Conservation (phyloP, 53 echinoderm and acorn worm species). For the Paracentrotus lividus region DNA sequence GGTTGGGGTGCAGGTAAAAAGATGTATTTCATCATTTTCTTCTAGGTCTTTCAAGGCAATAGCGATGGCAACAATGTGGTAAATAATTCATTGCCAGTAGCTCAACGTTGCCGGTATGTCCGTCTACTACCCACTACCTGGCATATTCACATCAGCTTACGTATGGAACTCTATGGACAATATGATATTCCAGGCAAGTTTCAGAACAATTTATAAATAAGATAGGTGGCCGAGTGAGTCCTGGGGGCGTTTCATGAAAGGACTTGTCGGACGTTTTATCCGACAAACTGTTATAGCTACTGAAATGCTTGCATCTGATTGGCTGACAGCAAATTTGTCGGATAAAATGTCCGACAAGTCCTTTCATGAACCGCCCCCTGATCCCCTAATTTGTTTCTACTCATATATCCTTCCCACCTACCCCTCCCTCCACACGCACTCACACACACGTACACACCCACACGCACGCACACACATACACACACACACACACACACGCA, state of each 20-base stretch:
- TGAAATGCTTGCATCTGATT: no score
- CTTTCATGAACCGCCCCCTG: no score
- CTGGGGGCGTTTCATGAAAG: no score
- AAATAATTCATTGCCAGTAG: background rate
- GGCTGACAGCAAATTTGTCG: no score
- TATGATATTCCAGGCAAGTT: background rate
- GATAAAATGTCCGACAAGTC: no score
- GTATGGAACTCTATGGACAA: conserved; percentile 21
- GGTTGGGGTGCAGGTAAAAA: no score
- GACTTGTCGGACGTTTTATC: no score
- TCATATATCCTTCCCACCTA: no score
- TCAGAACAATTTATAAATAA: no score
- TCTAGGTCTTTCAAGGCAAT: background rate
- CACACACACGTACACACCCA: background rate
- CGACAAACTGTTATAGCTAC: no score
- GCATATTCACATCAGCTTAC: background rate
- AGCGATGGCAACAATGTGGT: background rate
- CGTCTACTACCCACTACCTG: background rate
- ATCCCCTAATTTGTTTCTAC: no score
- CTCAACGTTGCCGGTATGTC: background rate
- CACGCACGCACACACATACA: background rate
- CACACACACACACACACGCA: background rate
- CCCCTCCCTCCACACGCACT: background rate
- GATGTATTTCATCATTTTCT: background rate
- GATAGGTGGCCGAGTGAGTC: no score